phyloP scores from a whole-genome alignment of 1,140 invertebrate genomes.

The Arctopsyche grandis region DNA sequence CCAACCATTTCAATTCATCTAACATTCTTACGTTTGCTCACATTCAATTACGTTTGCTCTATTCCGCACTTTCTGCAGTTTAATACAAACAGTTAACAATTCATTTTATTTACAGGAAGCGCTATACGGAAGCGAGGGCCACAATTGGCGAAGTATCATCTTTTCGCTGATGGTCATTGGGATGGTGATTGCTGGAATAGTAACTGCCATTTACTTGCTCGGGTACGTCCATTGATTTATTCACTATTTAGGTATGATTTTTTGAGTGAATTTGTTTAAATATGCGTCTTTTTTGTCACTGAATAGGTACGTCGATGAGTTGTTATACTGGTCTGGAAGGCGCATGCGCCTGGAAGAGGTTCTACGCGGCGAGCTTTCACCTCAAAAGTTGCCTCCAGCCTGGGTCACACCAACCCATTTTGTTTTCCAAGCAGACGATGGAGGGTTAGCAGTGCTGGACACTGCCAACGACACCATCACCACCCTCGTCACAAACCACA shows the following conservation, averaged over 20 bases:
- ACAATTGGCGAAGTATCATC: slow-evolving; percentile 88
- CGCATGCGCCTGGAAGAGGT: slow-evolving; percentile 85
- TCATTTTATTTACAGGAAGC: slow-evolving; percentile 70
- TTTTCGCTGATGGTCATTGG: slow-evolving; percentile 86
- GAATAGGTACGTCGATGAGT: slow-evolving; percentile 84
- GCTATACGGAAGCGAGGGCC: slow-evolving; percentile 77
- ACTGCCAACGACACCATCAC: slow-evolving; percentile 79
- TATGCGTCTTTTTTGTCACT: no score
- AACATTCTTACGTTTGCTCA: no score
- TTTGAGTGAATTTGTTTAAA: neutral
- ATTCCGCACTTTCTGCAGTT: no score
- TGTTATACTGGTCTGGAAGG: slow-evolving; percentile 84
- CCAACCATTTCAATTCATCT: no score
- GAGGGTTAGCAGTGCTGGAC: slow-evolving; percentile 78
- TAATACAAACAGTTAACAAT: no score
- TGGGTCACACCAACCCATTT: slow-evolving; percentile 83
- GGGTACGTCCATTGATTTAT: slow-evolving; percentile 67
- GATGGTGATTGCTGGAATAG: slow-evolving; percentile 84
- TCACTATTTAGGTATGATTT: neutral
- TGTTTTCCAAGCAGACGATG: slow-evolving; percentile 85
- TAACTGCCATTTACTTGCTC: slow-evolving; percentile 85
- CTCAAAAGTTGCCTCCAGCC: slow-evolving; percentile 76
- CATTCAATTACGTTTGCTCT: no score
- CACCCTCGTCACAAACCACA: slow-evolving; percentile 84
- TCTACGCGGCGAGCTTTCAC: slow-evolving; percentile 78